Evolutionary conservation across 2,113 vertebrate genomes (phyloP).

Genomic region (Chionis minor): DNA sequence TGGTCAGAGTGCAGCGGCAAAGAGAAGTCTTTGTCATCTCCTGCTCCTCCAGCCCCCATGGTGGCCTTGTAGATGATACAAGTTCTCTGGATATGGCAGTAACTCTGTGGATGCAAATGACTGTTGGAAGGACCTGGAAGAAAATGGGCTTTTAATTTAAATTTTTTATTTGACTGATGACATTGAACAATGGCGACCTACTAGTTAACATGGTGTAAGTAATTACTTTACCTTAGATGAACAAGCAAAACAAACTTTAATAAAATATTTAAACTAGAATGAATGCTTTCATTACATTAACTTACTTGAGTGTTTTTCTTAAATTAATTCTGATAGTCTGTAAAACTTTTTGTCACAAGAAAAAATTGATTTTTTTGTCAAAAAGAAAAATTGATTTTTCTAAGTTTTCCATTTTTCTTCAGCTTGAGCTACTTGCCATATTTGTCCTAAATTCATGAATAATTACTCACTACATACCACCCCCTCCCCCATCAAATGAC

Average conservation of each 20-base stretch:
- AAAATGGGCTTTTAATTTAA: rapidly evolving
- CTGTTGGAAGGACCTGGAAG: background rate
- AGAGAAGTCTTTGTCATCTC: background rate
- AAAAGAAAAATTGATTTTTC: background rate
- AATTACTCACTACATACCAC: background rate
- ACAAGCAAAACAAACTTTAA: background rate
- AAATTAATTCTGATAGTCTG: background rate
- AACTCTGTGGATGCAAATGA: background rate
- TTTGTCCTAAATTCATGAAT: background rate
- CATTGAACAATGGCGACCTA: background rate
- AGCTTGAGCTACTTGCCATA: background rate
- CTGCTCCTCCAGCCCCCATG: background rate
- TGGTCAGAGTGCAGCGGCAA: background rate
- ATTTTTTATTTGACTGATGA: background rate
- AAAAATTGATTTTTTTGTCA: background rate
- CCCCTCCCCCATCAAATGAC: background rate
- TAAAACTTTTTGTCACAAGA: background rate
- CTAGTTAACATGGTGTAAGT: background rate
- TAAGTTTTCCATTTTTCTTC: background rate
- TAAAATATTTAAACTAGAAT: background rate
- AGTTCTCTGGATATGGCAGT: background rate
- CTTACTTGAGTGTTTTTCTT: background rate
- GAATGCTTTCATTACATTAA: background rate
- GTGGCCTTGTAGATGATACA: background rate
- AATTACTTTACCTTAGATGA: background rate